Evolutionary conservation across 2,797 vertebrate species (phyloP).

Genomic region (Basileuterus tristriatus): DNA sequence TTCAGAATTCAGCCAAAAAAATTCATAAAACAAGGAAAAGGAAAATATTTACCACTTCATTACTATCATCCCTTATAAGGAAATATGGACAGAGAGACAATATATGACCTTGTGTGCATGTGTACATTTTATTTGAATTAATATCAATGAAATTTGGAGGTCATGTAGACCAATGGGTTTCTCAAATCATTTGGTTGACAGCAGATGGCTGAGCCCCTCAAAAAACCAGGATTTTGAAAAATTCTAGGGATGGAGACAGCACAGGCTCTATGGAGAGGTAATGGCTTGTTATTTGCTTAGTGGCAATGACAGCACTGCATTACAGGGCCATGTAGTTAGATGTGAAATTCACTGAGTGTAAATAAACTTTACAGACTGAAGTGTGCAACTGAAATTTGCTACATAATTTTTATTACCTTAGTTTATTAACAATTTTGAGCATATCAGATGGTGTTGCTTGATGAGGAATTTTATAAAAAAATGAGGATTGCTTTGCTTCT

Average conservation of each 20-base stretch:
- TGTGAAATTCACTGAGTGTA: not conserved
- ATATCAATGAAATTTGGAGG: not conserved
- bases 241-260: not conserved
- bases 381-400: not conserved
- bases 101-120: not conserved
- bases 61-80: not conserved
- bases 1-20: not conserved
- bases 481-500: not conserved
- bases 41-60: not conserved
- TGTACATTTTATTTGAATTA: not conserved
- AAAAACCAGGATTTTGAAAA: not conserved
- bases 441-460: not conserved
- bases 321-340: not conserved
- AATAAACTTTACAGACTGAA: not conserved
- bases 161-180: not conserved
- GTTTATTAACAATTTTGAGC: not conserved
- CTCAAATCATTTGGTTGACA: not conserved
- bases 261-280: not conserved
- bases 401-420: not conserved
- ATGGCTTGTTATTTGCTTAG: not conserved
- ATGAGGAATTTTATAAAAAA: not conserved
- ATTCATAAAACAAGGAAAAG: not conserved
- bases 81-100: not conserved
- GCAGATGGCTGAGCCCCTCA: not conserved
- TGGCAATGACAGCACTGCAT: not conserved